phyloP scores from a whole-genome alignment of 2,113 vertebrate species.

The Romanogobio albipinnatus region DNA sequence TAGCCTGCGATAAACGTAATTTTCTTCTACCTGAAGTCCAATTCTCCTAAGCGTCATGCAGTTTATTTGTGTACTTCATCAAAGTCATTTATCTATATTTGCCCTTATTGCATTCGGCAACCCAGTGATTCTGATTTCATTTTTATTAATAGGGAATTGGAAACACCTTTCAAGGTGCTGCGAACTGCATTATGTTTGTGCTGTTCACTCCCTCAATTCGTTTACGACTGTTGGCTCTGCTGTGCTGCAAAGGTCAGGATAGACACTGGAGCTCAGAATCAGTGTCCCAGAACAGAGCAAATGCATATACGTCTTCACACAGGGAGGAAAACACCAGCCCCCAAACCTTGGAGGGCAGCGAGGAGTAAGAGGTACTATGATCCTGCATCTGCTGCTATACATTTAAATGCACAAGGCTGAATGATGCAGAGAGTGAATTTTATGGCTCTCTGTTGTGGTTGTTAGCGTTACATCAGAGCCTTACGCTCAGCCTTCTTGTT shows the following conservation, averaged over 20 bases:
- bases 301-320: neutral
- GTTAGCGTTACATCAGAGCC: neutral
- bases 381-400: neutral
- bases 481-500: slow-evolving; percentile 40
- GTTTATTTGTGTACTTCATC: slow-evolving; percentile 24
- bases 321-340: neutral
- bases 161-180: slow-evolving; percentile 95
- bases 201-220: slow-evolving; percentile 83
- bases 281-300: neutral
- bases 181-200: slow-evolving; percentile 94
- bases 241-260: slow-evolving; percentile 72
- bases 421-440: neutral
- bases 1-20: neutral
- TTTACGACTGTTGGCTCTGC: slow-evolving; percentile 69
- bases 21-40: neutral
- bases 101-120: neutral
- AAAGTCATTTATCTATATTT: slow-evolving; percentile 7
- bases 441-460: neutral
- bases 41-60: neutral
- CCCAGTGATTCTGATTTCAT: neutral
- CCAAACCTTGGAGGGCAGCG: neutral
- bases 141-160: slow-evolving; percentile 85
- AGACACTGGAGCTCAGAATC: slow-evolving; percentile 10
- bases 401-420: slow-evolving; percentile 50
- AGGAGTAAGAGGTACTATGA: neutral